Base-by-base conservation (phyloP, 2,797 vertebrate genomes). In the Gobio occitaniae region DNA sequence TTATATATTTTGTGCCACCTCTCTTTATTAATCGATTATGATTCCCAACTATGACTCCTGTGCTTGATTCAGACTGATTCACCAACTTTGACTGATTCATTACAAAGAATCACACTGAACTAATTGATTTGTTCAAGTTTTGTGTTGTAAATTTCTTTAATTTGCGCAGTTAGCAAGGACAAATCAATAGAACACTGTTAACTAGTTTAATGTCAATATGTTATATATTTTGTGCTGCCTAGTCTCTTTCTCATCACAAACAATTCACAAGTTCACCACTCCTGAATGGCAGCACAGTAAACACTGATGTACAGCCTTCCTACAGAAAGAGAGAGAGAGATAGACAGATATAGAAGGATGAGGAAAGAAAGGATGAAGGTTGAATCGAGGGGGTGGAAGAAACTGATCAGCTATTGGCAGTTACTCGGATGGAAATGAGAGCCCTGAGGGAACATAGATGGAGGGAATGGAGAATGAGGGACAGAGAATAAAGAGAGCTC, bases 371-470 rank as follows among this genome's bases (percentile, higher is more conserved):
- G 44, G 36, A 17, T 52, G 65, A 69, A 47, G 38, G 25, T 48
- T 66, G 78, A 68, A 80, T 66, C 25, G 12, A 50, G 72, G 48
- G 78, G 69, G 56, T 66, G 72, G 52, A 54, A 50, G 78, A 50
- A 48, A 80, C 54, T 74, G 65, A 84, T 82, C 80, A 86, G 38
- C 68, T 80, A 88, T 66, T 82, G 85, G 78, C 74, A 74, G 54
- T 78, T 78, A 72, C 71, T 82, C 71, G 7, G 25, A 76, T 82
- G 83, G 74, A 87, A 85, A 87, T 78, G 29, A 79, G 61, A 63
- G 25, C 76, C 50, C 75, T 69, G 88, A 63, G 79, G 69, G 41
- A 90, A 89, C 54, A 41, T 21, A 77, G 63, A 78, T 32, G 36
- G 54, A 75, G 59, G 41, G 78, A 52, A 75, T 9, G 59, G 11